phyloP scores from a whole-genome alignment of 2,797 vertebrate species.

The Megaceryle alcyon region DNA sequence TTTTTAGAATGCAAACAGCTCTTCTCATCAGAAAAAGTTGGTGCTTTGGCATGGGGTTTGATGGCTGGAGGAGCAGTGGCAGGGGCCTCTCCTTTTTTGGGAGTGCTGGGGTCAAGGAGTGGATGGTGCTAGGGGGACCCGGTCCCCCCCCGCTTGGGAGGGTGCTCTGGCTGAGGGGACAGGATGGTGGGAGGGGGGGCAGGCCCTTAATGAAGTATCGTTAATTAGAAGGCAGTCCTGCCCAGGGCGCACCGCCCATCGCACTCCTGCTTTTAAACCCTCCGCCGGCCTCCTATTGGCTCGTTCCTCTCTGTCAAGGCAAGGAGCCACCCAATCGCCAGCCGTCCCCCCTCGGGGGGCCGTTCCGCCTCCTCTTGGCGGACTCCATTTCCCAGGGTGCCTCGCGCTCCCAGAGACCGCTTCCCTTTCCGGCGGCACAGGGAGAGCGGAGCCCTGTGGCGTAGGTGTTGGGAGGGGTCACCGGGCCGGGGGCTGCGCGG shows the following conservation, averaged over 20 bases:
- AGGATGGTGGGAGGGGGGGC: not conserved
- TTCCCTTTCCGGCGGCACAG: not conserved
- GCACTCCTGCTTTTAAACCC: not conserved
- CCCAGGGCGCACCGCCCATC: not conserved
- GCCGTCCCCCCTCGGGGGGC: rapidly evolving
- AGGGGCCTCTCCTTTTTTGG: constrained; percentile 4
- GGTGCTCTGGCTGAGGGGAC: too few species aligned
- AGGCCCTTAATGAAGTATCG: rapidly evolving
- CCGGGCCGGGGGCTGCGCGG: too few species aligned
- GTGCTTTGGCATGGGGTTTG: not conserved
- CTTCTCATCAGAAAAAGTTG: not conserved
- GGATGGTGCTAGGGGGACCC: rapidly evolving
- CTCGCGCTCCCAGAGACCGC: rapidly evolving
- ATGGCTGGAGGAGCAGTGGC: not conserved
- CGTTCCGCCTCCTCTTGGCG: rapidly evolving
- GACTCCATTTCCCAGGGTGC: not conserved
- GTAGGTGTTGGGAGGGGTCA: too few species aligned
- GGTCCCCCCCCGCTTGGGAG: too few species aligned
- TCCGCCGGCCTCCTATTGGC: not conserved
- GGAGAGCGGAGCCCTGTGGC: too few species aligned
- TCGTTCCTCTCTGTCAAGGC: rapidly evolving
- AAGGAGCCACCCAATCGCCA: not conserved
- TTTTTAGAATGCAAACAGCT: constrained; percentile 42
- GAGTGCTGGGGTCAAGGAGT: not conserved
- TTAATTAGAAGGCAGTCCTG: rapidly evolving